These are phyloP conservation scores for Aproaerema taeniolella DNA, from an alignment of 2,888 invertebrate genomes.

Conservation along the genomic window DNA sequence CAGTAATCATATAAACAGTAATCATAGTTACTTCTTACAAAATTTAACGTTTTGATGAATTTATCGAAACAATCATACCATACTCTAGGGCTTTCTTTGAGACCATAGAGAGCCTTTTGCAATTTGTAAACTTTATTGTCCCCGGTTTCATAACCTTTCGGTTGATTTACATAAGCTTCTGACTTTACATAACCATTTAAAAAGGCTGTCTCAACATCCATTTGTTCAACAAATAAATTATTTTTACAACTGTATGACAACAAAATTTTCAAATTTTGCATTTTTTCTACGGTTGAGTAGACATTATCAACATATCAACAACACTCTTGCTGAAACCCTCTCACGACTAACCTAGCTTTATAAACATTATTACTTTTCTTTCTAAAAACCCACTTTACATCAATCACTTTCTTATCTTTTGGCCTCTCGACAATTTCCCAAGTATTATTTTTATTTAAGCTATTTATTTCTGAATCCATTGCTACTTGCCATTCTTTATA, in stretches of 20 bases:
- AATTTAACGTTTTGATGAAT: conserved; percentile 20
- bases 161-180: conserved; percentile 31
- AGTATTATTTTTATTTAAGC: conserved; percentile 30
- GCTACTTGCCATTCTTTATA: conserved; percentile 27
- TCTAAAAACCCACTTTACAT: conserved; percentile 32
- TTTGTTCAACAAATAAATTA: conserved; percentile 21
- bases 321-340: conserved; percentile 22
- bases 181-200: conserved; percentile 25
- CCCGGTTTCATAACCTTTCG: conserved; percentile 27
- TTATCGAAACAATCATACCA: conserved; percentile 25
- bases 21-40: conserved; percentile 24
- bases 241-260: conserved; percentile 28
- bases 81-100: conserved; percentile 24
- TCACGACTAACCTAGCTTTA: conserved; percentile 23
- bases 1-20: conserved; percentile 24
- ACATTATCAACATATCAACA: conserved; percentile 16
- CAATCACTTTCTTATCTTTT: conserved; percentile 28
- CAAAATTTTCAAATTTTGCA: conserved; percentile 33
- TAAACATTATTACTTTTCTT: conserved; percentile 25
- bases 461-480: conserved; percentile 31
- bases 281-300: conserved; percentile 28
- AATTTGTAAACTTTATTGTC: conserved; percentile 31
- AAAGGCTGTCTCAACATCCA: conserved; percentile 31
- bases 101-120: conserved; percentile 28
- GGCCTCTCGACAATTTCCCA: conserved; percentile 31